These are phyloP conservation scores for Meganola albula DNA, from an alignment of 2,888 invertebrate species.

Conservation along the genomic window DNA sequence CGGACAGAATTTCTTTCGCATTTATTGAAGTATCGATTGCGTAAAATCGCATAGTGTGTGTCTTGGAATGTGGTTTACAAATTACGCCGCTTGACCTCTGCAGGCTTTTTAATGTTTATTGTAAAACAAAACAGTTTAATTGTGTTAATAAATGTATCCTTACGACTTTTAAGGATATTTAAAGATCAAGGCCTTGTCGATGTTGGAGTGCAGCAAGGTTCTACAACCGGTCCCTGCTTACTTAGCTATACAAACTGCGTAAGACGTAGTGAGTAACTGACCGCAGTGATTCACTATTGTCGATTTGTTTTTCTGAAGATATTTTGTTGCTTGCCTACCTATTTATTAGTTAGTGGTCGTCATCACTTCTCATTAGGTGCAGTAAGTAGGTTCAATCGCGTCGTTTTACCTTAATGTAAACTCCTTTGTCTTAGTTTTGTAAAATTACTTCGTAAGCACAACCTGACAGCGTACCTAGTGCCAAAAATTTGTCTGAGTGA, in stretches of 20 bases:
- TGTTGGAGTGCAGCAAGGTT: slow-evolving; percentile 17
- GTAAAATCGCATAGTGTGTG: slow-evolving; percentile 25
- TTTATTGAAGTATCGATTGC: too few species aligned
- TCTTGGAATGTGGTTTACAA: slow-evolving; percentile 25
- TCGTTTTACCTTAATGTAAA: too few species aligned
- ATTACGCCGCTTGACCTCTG: slow-evolving; percentile 26
- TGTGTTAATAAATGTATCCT: slow-evolving; percentile 40
- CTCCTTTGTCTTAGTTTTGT: too few species aligned
- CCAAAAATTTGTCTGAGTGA: too few species aligned
- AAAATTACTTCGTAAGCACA: too few species aligned
- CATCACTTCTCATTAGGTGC: too few species aligned
- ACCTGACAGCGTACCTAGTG: too few species aligned
- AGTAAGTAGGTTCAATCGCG: too few species aligned
- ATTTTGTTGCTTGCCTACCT: slow-evolving; percentile 11
- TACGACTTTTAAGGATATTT: slow-evolving; percentile 32
- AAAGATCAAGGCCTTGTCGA: slow-evolving; percentile 51
- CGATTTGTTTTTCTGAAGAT: slow-evolving; percentile 26
- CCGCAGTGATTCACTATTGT: slow-evolving; percentile 44
- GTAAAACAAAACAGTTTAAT: slow-evolving; percentile 21
- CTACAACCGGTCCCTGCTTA: too few species aligned
- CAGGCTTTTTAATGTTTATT: slow-evolving; percentile 24
- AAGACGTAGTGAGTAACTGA: slow-evolving; percentile 39
- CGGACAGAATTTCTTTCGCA: too few species aligned
- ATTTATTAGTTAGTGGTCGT: too few species aligned
- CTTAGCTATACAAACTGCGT: slow-evolving; percentile 12